Percentiles rank a stretch among this genome's conserved stretches.
Evolutionary conservation across 2,888 invertebrate genomes (phyloP).

Genomic region (Pterostichus madidus): DNA sequence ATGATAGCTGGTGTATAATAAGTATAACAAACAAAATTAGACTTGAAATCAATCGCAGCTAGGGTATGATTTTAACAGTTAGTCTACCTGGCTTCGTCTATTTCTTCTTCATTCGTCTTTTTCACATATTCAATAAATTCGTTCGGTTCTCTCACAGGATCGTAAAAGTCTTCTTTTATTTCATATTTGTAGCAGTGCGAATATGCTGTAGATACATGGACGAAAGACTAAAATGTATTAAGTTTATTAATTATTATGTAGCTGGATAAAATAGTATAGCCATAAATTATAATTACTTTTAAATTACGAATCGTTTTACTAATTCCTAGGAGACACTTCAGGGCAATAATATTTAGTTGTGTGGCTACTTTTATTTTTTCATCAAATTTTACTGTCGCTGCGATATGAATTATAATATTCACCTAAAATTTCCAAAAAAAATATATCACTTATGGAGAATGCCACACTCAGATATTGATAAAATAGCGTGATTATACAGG

Average conservation of each 20-base stretch:
- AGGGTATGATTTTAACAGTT: background rate
- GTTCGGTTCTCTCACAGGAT: background rate
- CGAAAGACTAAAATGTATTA: conserved; percentile 75
- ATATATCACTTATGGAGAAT: too few relatives aligned
- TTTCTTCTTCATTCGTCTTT: background rate
- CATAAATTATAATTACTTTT: conserved; percentile 76
- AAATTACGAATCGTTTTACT: conserved; percentile 83
- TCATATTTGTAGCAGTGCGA: conserved; percentile 80
- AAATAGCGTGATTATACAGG: too few relatives aligned
- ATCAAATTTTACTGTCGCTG: conserved; percentile 79
- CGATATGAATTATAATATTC: too few relatives aligned
- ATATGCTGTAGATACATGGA: too few relatives aligned
- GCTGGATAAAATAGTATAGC: background rate
- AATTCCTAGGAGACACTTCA: too few relatives aligned
- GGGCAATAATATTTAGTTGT: conserved; percentile 85
- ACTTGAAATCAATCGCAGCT: too few relatives aligned
- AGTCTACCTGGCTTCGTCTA: background rate
- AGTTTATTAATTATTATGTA: too few relatives aligned
- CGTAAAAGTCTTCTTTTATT: conserved; percentile 72
- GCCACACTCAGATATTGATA: too few relatives aligned
- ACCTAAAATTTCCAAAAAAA: too few relatives aligned
- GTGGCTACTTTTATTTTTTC: conserved; percentile 77
- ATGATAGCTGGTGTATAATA: background rate
- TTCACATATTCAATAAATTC: background rate
- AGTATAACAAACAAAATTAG: too few relatives aligned